A percentile compares a stretch with the other conserved stretches of the same genome.
phyloP scores from a whole-genome alignment of 2,888 invertebrate species.

The Caenorhabditis sulstoni region DNA sequence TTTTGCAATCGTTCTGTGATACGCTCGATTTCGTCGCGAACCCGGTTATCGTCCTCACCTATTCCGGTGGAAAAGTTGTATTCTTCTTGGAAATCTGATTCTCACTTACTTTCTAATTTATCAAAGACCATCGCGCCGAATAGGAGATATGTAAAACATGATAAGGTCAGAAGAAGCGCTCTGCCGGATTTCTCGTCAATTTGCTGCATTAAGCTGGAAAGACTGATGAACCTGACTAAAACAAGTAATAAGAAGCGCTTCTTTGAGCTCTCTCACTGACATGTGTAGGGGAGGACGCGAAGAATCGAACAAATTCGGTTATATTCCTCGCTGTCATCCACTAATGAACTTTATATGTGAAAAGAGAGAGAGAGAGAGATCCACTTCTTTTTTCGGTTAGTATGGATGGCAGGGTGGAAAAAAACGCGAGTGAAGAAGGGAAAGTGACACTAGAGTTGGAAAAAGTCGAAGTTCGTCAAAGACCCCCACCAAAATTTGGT shows the following conservation, averaged over 20 bases:
- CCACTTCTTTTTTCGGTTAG: slow-evolving; percentile 37
- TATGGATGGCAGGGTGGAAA: not conserved
- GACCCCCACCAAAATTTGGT: slow-evolving; percentile 44
- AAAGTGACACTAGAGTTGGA: slow-evolving; percentile 38
- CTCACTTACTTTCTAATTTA: slow-evolving; percentile 81
- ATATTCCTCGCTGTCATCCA: slow-evolving; percentile 47
- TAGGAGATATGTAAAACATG: slow-evolving; percentile 97
- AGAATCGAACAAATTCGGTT: slow-evolving; percentile 41
- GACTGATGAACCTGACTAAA: too few relatives aligned
- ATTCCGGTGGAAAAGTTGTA: too few relatives aligned
- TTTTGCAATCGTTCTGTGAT: slow-evolving; percentile 84
- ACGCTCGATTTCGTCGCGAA: slow-evolving; percentile 67
- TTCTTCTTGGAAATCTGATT: too few relatives aligned
- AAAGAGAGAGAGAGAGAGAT: slow-evolving; percentile 33
- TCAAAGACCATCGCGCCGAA: slow-evolving; percentile 99
- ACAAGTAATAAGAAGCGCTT: too few relatives aligned
- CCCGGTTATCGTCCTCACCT: slow-evolving; percentile 42
- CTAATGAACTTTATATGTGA: slow-evolving; percentile 55
- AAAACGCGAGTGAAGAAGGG: slow-evolving; percentile 13
- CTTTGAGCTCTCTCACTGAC: not conserved
- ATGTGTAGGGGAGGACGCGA: slow-evolving; percentile 13
- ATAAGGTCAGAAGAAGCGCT: slow-evolving; percentile 95
- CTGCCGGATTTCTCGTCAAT: slow-evolving; percentile 84
- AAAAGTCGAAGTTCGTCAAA: slow-evolving; percentile 49
- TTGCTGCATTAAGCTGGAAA: slow-evolving; percentile 24